Percentiles rank a stretch among this genome's conserved stretches.
phyloP scores from a whole-genome alignment of 2,888 invertebrate genomes.

The Leptura quadrifasciata region DNA sequence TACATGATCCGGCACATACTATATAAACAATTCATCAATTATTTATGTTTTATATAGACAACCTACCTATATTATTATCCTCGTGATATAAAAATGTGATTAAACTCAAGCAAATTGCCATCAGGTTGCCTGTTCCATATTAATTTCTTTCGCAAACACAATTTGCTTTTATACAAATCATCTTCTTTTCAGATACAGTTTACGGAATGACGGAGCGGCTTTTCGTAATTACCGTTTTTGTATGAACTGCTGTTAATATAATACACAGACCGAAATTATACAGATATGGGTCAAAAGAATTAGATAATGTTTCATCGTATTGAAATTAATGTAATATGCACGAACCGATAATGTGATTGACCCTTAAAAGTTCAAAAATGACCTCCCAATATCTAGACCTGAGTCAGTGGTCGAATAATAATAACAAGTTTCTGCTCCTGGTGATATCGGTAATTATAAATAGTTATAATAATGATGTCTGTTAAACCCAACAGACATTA shows the following conservation, averaged over 20 bases:
- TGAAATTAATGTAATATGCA: no score
- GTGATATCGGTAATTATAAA: no score
- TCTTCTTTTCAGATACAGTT: slow-evolving; percentile 6
- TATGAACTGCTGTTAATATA: background rate
- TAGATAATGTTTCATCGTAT: no score
- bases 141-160: slow-evolving; percentile 22
- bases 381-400: no score
- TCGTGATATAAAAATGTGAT: slow-evolving; percentile 21
- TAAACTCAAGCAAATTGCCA: slow-evolving; percentile 9
- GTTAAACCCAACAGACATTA: no score
- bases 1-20: slow-evolving; percentile 14
- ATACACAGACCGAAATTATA: background rate
- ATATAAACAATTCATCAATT: slow-evolving; percentile 29
- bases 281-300: background rate
- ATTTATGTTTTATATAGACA: slow-evolving; percentile 27
- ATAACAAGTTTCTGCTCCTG: no score
- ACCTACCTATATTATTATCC: slow-evolving; percentile 21
- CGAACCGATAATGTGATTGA: no score
- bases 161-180: slow-evolving; percentile 17
- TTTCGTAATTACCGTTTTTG: background rate
- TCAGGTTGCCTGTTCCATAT: slow-evolving; percentile 19
- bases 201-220: background rate
- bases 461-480: no score
- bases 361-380: no score
- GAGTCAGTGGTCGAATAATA: no score